Base-by-base conservation (phyloP, 2,797 vertebrate species). In the Artibeus lituratus region DNA sequence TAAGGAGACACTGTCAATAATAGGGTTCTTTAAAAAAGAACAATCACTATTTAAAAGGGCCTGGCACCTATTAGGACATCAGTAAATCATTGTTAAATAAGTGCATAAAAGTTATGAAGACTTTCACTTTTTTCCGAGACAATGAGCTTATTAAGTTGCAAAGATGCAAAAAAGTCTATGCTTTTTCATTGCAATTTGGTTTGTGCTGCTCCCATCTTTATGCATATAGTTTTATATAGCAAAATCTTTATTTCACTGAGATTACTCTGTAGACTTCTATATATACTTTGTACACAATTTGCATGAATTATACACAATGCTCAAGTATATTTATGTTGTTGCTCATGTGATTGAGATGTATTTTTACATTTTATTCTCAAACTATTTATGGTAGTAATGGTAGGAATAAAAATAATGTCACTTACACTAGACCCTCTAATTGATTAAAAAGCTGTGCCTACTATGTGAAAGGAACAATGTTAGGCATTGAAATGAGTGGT, bases 181-280 rank as follows among this genome's bases (percentile, higher is more conserved):
- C 42, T 85, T 86, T 95, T 72, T 93, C 35, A 85, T 44, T 92
- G 19, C 29, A 87, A 18, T 94, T 82, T 77, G 16, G 9, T 7
- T 35, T 77, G 7, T 85, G 42, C 37, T 93, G 8, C 16, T 69
- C 19, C 35, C 39, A 81, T 87, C 24, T 87, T 90, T 91, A 76
- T 72, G 10, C 19, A n/a, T 44, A 3, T 7, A 70, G 22, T 9
- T 82, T 91, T 84, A 37, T 53, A 73, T 77, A 73, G 16, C n/a
- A 72, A 53, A 89, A 47, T 90, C 10, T 91, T 96, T 78, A 72
- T 53, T 65, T 81, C 29, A 91, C 24, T 87, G 44, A 91, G 93
- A 81, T 93, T 39, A 57, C 83, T 95, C 59, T 85, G 12, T 67
- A 81, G n/a, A 42, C 83, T 80, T 87, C 42, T 91, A 76, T 44